Conservation (phyloP, 2,888 invertebrate genomes). For the Antheraea yamamai region DNA sequence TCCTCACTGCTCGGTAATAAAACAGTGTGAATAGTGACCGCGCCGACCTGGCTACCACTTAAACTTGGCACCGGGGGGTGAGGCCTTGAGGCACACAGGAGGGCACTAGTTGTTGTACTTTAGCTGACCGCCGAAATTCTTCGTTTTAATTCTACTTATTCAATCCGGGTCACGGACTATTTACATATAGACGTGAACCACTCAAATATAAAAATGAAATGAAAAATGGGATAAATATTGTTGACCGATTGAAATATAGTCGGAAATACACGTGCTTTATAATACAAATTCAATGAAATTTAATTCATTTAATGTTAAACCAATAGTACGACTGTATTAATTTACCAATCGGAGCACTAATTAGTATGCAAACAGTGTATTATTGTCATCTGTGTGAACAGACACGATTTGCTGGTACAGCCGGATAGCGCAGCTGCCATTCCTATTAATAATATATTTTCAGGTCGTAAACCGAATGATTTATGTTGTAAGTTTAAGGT, state of each 20-base stretch:
- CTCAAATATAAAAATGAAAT: background rate
- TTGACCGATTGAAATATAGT: background rate
- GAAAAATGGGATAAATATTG: no score
- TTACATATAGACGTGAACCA: background rate
- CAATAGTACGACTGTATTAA: background rate
- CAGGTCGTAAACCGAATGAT: background rate
- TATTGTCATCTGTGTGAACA: background rate
- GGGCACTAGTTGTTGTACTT: background rate
- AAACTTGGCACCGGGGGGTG: background rate
- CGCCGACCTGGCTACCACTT: conserved; percentile 14
- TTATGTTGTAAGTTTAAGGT: background rate
- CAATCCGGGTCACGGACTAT: background rate
- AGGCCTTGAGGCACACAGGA: background rate
- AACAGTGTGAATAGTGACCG: conserved; percentile 29
- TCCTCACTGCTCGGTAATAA: conserved; percentile 27
- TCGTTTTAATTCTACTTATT: background rate
- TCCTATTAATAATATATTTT: background rate
- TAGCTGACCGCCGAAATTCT: background rate
- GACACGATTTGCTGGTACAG: background rate
- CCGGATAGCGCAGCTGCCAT: background rate
- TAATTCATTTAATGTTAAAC: background rate
- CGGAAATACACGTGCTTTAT: no score
- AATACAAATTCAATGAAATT: background rate
- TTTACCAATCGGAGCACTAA: background rate
- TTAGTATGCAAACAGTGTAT: background rate